Evolutionary conservation across 1,140 invertebrate species (phyloP).

Genomic region (Anastatus disparis): DNA sequence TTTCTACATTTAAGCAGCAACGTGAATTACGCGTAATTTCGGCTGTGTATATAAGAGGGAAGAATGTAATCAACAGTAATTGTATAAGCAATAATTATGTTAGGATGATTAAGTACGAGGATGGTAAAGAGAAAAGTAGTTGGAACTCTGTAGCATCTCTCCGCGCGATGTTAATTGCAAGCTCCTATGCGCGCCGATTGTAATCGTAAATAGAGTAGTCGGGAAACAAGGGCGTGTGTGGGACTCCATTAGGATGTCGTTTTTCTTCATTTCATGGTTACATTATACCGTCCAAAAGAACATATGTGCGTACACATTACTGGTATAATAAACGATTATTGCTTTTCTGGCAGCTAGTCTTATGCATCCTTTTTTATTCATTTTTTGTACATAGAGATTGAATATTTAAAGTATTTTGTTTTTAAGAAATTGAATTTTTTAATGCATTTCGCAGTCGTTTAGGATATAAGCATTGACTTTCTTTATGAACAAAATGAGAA

Average conservation of each 20-base stretch:
- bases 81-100: constrained; percentile 23
- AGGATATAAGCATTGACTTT: no score
- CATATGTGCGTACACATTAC: neutral
- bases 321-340: constrained; percentile 18
- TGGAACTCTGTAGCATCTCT: neutral
- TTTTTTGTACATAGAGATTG: no score
- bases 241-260: no score
- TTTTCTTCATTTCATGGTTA: constrained; percentile 35
- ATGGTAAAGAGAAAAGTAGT: no score
- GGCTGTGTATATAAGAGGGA: no score
- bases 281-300: neutral
- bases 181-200: neutral
- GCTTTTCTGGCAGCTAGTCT: constrained; percentile 9
- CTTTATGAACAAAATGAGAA: no score
- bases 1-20: no score
- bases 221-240: neutral
- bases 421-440: no score
- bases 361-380: no score
- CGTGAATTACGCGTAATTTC: no score
- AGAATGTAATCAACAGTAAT: constrained; percentile 24
- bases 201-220: neutral
- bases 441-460: no score
- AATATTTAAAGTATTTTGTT: no score
- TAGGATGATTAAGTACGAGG: constrained; percentile 13
- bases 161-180: neutral